Evolutionary conservation across 2,113 vertebrate genomes (phyloP).

Genomic region (Carassius carassius): DNA sequence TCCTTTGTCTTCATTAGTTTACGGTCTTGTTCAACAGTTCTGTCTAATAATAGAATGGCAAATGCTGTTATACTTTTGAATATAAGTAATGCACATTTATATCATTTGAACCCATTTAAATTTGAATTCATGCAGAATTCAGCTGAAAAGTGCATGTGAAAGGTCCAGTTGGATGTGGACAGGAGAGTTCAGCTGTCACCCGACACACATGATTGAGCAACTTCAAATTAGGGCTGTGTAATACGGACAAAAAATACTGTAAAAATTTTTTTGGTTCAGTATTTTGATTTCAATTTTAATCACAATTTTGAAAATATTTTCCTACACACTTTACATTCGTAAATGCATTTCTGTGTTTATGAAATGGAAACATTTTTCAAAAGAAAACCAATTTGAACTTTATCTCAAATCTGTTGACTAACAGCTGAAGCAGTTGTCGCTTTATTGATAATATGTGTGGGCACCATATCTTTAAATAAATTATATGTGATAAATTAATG

Average conservation of each 20-base stretch:
- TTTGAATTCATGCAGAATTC: not conserved
- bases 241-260: not conserved
- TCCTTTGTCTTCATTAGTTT: not conserved
- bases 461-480: not conserved
- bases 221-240: not conserved
- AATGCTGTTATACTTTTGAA: not conserved
- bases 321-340: too few relatives aligned
- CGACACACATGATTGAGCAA: not conserved
- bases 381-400: too few relatives aligned
- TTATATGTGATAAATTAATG: not conserved
- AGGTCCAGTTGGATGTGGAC: not conserved
- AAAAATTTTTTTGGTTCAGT: not conserved
- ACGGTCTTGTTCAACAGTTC: not conserved
- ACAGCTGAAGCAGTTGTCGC: too few relatives aligned
- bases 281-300: not conserved
- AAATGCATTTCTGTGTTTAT: too few relatives aligned
- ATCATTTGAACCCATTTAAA: not conserved
- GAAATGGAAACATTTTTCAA: too few relatives aligned
- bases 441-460: too few relatives aligned
- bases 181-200: not conserved
- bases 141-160: not conserved
- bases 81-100: not conserved
- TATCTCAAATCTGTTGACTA: too few relatives aligned
- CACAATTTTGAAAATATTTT: not conserved
- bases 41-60: not conserved